Base-by-base conservation (phyloP, 2,888 invertebrate species). In the Archips crataeganus region DNA sequence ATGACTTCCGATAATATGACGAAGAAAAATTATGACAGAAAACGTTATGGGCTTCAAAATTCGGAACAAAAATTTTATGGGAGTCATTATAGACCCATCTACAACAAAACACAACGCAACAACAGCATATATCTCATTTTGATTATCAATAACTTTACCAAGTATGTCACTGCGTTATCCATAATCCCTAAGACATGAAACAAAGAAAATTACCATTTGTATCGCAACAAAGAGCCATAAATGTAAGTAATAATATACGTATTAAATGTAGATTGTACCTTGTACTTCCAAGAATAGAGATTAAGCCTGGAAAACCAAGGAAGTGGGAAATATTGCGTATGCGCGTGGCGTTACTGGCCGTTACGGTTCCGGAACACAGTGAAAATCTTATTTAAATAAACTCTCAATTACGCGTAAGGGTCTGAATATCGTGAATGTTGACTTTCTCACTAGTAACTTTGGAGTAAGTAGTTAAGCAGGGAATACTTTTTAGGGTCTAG, bases 161-260 rank as follows among this genome's bases (percentile, higher is more conserved):
- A 64, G 34, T 64, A 11, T n/a, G 32, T 23, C 47, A 34, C 49
- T 54, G 32, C 63, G 13, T 64, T 64, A 64, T 49, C 34, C 47
- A 59, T 32, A 13, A 61, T 13, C 15, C 60, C 11, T 45, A 45
- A 45, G 45, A 45, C 45, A 2, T 45, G 23, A 49, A 45, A 64
- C 63, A 64, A 64, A 34, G 47, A 47, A 45, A 64, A 49, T 47
- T 32, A 32, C 32, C 45, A 47, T 64, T 64, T 47, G 47, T 45
- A 62, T 42, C 47, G 47, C 13, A 49, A 64, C 63, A 64, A 64
- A 47, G 63, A 64, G 34, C 63, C 3, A 64, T 64, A 54, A 64
- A 64, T 64, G 23, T 45, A 47, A 8, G 23, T 23, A 23, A 63
- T 15, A 45, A 13, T 11, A 34, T 64, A 34, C 23, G 9, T 47